Percentiles rank a stretch among this genome's conserved stretches.
Conservation (phyloP, 2,888 invertebrate species). For the Odontocerum albicorne region DNA sequence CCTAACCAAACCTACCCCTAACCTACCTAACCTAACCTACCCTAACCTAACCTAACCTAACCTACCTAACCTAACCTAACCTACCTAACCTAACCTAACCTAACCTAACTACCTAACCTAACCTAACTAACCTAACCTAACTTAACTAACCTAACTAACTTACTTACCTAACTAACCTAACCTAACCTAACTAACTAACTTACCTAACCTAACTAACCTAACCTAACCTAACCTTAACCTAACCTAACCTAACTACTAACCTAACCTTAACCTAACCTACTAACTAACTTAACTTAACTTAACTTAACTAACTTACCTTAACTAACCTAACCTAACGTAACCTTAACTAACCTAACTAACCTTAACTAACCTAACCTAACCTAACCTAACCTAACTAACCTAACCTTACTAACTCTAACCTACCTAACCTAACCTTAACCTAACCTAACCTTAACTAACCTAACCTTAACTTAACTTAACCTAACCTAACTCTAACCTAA, state of each 20-base stretch:
- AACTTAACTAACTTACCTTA: conserved; percentile 12
- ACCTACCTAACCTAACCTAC: conserved; percentile 11
- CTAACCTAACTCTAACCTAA: conserved; percentile 25
- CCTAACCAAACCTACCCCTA: conserved; percentile 11
- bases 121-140: conserved; percentile 23
- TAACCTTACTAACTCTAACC: conserved; percentile 22
- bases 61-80: conserved; percentile 7
- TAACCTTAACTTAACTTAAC: conserved; percentile 24
- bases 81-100: conserved; percentile 19
- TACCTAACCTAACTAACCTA: conserved; percentile 21
- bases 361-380: conserved; percentile 13
- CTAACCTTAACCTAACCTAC: conserved; percentile 9
- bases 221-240: conserved; percentile 21
- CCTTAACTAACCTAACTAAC: conserved; percentile 25
- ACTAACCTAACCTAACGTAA: conserved; percentile 25
- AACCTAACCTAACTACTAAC: conserved; percentile 22
- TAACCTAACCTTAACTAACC: conserved; percentile 25
- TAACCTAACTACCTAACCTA: conserved; percentile 31
- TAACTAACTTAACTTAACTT: conserved; percentile 14
- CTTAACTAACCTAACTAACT: conserved; percentile 12
- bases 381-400: conserved; percentile 19
- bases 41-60: conserved; percentile 17
- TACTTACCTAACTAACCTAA: conserved; percentile 13
- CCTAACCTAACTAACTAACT: conserved; percentile 23
- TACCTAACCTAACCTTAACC: conserved; percentile 17